Evolutionary conservation across 2,113 vertebrate species (phyloP), one percentile per base, ranked within the genome.

Genomic region (Alaudala cheleensis): DNA sequence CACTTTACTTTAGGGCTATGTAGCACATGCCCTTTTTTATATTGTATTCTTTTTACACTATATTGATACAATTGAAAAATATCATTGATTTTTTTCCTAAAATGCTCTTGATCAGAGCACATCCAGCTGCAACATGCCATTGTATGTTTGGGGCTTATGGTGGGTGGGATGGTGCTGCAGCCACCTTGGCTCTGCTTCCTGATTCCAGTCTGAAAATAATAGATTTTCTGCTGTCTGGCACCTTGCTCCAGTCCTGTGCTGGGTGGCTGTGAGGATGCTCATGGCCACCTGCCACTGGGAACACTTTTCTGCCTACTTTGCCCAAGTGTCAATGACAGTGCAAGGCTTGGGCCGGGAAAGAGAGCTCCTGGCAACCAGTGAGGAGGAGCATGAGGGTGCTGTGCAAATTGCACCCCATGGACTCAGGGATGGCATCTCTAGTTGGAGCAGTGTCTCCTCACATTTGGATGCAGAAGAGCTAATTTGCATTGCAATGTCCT

Each of bases 151-250:
- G 37, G 31, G 26, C 16, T 78, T 9, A 9, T 2, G 1, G 14
- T 13, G 29, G 39, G 29, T 5, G 7, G 44, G 29, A 34, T 29
- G 56, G 70, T 64, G 28, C 47, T 76, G 66, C 28, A 83, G 29
- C 23, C 24, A 7, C 18, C 9, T 28, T 37, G 49, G 34, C 26
- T 56, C 62, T 49, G 15, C 0, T 2, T 22, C 62, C 60, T 40
- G 34, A 72, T 69, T 53, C 7, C 0, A 0, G 4, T 31, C 64
- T 70, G 34, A 89, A 78, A 70, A 77, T 2, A 2, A 1, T 1
- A 31, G 14, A 20, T 62, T 71, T 73, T 78, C 51, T 84, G 33
- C 61, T 53, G 11, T n/a, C 25, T 84, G 33, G 18, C 39, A 71
- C 34, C 23, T 80, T 28, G 37, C 42, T 61, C 12, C 1, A 0